These are phyloP conservation scores for Fulmarus glacialis DNA, from an alignment of 2,113 vertebrate species.

Conservation along the genomic window DNA sequence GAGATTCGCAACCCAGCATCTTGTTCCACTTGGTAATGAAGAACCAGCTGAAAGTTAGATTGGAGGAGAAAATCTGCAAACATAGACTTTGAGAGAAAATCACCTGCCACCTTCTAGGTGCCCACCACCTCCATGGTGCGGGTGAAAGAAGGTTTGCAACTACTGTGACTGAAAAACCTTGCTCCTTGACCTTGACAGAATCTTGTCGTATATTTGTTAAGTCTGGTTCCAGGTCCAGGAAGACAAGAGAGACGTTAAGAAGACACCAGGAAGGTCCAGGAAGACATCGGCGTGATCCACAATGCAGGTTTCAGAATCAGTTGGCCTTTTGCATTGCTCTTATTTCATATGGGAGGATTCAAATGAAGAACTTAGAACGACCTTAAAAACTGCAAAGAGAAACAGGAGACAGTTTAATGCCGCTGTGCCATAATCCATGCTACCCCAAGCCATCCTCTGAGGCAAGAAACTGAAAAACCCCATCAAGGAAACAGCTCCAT, in stretches of 20 bases:
- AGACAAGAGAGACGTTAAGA: not conserved
- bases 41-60: not conserved
- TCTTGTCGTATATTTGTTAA: not conserved
- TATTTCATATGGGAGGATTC: not conserved
- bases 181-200: not conserved
- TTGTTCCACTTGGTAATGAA: not conserved
- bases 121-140: not conserved
- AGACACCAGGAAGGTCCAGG: not conserved
- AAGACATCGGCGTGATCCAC: not conserved
- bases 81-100: not conserved
- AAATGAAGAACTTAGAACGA: not conserved
- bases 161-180: not conserved
- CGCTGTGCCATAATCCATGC: not conserved
- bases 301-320: not conserved
- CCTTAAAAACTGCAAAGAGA: not conserved
- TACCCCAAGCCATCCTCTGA: not conserved
- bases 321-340: not conserved
- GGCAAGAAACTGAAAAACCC: not conserved
- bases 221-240: not conserved
- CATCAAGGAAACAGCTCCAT: constrained; percentile 37
- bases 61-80: not conserved
- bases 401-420: not conserved
- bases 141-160: not conserved
- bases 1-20: not conserved
- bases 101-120: not conserved